phyloP scores from a whole-genome alignment of 2,113 vertebrate species.

The Mus spicilegus region DNA sequence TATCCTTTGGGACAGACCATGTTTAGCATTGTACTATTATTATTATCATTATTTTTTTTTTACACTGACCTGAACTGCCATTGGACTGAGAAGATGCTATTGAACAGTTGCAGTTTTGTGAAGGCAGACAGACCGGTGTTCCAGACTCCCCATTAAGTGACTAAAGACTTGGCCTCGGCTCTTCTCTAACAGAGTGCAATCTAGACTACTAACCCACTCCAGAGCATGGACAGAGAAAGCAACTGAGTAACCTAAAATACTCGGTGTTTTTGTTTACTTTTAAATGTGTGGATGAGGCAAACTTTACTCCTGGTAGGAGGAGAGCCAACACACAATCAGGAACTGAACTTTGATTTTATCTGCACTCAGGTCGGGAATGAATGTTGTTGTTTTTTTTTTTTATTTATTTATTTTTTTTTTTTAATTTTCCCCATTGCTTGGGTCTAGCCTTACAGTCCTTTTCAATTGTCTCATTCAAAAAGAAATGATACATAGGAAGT shows the following conservation, averaged over 20 bases:
- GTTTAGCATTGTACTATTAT: not conserved
- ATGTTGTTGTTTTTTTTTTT: no score
- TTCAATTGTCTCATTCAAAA: not conserved
- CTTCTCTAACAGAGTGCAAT: not conserved
- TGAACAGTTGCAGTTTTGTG: not conserved
- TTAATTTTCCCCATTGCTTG: not conserved
- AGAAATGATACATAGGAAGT: not conserved
- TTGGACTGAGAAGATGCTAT: not conserved
- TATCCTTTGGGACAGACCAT: not conserved
- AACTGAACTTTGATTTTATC: not conserved
- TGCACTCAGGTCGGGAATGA: not conserved
- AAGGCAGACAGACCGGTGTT: not conserved
- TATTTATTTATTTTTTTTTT: no score
- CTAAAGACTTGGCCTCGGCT: not conserved
- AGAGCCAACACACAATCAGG: not conserved
- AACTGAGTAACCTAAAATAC: not conserved
- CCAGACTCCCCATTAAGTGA: not conserved
- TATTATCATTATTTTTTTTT: not conserved
- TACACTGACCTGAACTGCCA: not conserved
- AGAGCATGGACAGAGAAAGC: constrained; percentile 4
- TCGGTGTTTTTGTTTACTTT: not conserved
- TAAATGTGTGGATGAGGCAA: not conserved
- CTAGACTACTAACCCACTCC: not conserved
- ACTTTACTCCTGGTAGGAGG: not conserved
- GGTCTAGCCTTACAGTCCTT: not conserved